Evolutionary conservation across 2,797 vertebrate genomes (phyloP).

Genomic region (Premnoplex brunnescens): DNA sequence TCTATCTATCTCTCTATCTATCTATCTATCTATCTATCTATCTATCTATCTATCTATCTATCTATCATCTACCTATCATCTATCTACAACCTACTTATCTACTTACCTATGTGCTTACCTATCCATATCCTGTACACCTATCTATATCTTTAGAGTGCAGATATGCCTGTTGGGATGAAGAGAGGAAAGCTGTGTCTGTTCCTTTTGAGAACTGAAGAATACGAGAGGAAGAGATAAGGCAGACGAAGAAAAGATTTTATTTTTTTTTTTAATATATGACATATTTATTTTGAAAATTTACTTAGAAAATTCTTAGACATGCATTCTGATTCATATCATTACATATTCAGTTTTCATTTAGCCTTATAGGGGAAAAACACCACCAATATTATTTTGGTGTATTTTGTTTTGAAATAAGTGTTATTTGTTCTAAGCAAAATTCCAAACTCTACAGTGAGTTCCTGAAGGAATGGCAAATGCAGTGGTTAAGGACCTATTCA

Average conservation of each 20-base stretch:
- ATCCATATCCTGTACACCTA: neutral
- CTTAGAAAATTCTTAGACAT: neutral
- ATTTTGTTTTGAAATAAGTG: neutral
- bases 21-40: neutral
- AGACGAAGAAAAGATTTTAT: neutral
- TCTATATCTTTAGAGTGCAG: neutral
- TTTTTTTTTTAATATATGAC: neutral
- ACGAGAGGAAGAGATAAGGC: neutral
- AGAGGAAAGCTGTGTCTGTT: neutral
- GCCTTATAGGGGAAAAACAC: neutral
- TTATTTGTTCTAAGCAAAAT: neutral
- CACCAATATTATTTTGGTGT: fast-evolving
- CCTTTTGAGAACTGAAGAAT: neutral
- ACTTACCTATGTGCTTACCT: too few species aligned
- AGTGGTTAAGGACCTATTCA: neutral
- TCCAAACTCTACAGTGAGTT: neutral
- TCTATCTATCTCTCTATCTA: too few species aligned
- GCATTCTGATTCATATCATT: neutral
- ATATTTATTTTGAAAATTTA: neutral
- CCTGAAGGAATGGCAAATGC: neutral
- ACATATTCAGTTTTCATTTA: neutral
- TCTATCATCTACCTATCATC: too few species aligned
- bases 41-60: neutral
- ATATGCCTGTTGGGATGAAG: neutral
- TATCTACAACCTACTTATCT: too few species aligned